These are phyloP conservation scores for Myopa testacea DNA, from an alignment of 2,888 invertebrate genomes.

Conservation along the genomic window DNA sequence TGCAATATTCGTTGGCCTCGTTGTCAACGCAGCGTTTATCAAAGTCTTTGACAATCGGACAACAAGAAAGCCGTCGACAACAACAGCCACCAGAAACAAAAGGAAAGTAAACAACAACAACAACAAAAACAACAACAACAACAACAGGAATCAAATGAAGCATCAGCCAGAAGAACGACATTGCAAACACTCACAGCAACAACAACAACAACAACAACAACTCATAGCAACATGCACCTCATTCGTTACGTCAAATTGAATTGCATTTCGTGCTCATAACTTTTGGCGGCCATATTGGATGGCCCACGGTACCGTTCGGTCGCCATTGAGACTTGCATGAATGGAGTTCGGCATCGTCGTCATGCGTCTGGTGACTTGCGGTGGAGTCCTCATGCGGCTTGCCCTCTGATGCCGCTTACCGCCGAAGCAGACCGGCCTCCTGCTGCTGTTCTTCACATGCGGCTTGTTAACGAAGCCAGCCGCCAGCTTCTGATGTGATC, in stretches of 20 bases:
- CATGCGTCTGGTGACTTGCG: too few species aligned
- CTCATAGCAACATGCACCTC: neutral
- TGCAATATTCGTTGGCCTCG: neutral
- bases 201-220: neutral
- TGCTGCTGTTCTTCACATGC: too few species aligned
- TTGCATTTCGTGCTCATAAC: conserved; percentile 45
- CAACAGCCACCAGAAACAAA: neutral
- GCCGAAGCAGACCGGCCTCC: too few species aligned
- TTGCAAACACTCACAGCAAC: neutral
- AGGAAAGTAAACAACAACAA: neutral
- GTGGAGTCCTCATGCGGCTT: too few species aligned
- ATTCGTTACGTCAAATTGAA: conserved; percentile 5
- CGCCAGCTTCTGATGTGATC: too few species aligned
- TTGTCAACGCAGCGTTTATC: too few species aligned
- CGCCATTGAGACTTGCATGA: neutral
- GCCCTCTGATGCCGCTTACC: too few species aligned
- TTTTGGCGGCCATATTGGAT: conserved; percentile 45
- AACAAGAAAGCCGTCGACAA: conserved; percentile 5
- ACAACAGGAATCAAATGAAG: neutral
- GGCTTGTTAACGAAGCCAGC: too few species aligned
- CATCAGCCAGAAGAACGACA: neutral
- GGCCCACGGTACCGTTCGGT: conserved; percentile 16
- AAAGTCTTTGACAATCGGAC: neutral
- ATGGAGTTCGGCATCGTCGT: too few species aligned
- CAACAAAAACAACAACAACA: conserved; percentile 12